Evolutionary conservation across 2,113 vertebrate genomes (phyloP), one percentile per base, ranked within the genome.

Genomic region (Formicarius rufipectus): DNA sequence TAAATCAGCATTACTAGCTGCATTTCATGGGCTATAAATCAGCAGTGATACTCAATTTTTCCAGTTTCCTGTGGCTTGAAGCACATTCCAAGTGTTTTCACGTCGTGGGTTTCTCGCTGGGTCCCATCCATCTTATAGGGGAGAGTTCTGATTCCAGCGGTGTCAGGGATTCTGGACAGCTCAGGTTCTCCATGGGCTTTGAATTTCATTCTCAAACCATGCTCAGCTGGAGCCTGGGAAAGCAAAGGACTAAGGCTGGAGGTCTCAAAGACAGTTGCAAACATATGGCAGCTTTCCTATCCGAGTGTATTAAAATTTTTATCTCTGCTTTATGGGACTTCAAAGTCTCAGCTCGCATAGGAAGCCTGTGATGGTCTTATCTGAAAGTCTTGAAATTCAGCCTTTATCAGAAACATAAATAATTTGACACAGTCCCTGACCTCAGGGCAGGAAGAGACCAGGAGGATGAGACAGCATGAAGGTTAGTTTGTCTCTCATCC

Each of bases 361-460:
- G 60, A 86, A 72, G 42, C 45, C n/a, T 67, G 68, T 30, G 47
- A 67, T 5, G 21, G 59, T 53, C 39, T 95, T 96, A 84, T 94
- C 86, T 95, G 24, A 56, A 64, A 72, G 74, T 60, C 49, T 45
- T 84, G 83, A 89, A 80, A 87, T 39, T 62, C 67, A 90, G 63
- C 77, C 71, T 89, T 75, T 80, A 82, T 89, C 84, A 93, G 93
- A 94, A 64, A 67, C 88, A 60, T 86, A 97, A 97, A 87, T 89
- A 84, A 92, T 93, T 63, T 87, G 85, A 60, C 81, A 60, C 14
- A 78, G 47, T 49, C 82, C 37, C 66, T 94, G 83, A 83, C 94
- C 85, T 94, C 94, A 85, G 68, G 58, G 66, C 77, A 78, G 83
- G 45, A 60, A 59, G 52, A 90, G 55, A 59, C 42, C 67, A 22